Evolutionary conservation across 2,797 vertebrate species (phyloP).

Genomic region (Syngnathus rostellatus): DNA sequence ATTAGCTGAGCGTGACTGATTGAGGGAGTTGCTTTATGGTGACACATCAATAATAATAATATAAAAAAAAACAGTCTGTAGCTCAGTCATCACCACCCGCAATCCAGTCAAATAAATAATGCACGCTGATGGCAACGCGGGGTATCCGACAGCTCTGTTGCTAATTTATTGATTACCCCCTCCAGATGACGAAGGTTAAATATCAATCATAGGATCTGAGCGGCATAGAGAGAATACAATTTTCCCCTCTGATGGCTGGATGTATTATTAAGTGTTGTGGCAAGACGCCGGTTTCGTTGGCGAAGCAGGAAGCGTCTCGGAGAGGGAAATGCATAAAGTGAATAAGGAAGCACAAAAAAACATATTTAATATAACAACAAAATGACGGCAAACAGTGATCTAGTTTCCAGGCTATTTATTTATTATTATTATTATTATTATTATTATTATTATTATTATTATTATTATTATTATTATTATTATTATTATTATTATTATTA

Average conservation of each 20-base stretch:
- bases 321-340: conserved; percentile 38
- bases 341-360: conserved; percentile 26
- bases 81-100: conserved; percentile 56
- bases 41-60: conserved; percentile 5
- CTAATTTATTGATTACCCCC: conserved; percentile 71
- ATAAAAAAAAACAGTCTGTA: conserved; percentile 19
- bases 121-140: conserved; percentile 66
- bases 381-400: background rate
- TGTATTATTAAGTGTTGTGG: conserved; percentile 57
- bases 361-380: conserved; percentile 23
- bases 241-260: conserved; percentile 33
- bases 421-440: too few species aligned
- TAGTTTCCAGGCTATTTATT: too few species aligned
- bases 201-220: conserved; percentile 70
- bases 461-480: too few species aligned
- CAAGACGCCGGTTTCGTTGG: conserved; percentile 27
- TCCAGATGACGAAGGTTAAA: conserved; percentile 62
- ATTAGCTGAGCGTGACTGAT: background rate
- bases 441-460: too few species aligned
- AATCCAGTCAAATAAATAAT: conserved; percentile 64
- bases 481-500: too few species aligned
- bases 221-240: conserved; percentile 52
- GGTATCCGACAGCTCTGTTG: conserved; percentile 56
- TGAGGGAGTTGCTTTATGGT: background rate
- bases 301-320: background rate